phyloP scores from a whole-genome alignment of 1,140 invertebrate genomes.

The Pectinophora gossypiella region DNA sequence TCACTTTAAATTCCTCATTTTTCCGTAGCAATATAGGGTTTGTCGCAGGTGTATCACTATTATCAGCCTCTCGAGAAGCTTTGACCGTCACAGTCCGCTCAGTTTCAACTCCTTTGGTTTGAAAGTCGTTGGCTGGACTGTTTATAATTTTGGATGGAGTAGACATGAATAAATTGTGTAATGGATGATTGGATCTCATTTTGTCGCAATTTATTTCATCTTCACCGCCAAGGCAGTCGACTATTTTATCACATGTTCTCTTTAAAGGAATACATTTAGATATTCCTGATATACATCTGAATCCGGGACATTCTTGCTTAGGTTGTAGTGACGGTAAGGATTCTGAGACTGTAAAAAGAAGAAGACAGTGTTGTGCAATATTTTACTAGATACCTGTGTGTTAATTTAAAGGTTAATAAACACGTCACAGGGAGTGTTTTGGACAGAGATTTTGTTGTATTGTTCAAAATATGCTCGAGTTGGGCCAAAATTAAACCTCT shows the following conservation, averaged over 20 bases:
- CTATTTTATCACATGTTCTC: conserved; percentile 80
- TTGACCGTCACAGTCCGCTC: too few species aligned
- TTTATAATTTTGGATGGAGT: neutral
- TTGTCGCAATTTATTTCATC: conserved; percentile 82
- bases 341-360: conserved; percentile 60
- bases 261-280: conserved; percentile 80
- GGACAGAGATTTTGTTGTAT: too few species aligned
- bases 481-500: too few species aligned
- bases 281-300: conserved; percentile 78
- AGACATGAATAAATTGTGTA: neutral
- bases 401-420: too few species aligned
- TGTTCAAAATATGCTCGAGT: too few species aligned
- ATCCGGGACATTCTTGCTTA: conserved; percentile 81
- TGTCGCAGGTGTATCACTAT: too few species aligned
- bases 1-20: too few species aligned
- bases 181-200: conserved; percentile 11
- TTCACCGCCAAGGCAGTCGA: conserved; percentile 85
- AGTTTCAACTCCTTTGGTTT: neutral
- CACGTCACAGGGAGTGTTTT: too few species aligned
- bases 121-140: neutral
- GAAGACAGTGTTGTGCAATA: too few species aligned
- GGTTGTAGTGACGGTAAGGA: conserved; percentile 70
- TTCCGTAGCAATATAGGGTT: too few species aligned
- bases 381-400: too few species aligned
- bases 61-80: too few species aligned